A percentile compares a stretch with the other conserved stretches of the same genome.
phyloP scores from a whole-genome alignment of 2,113 vertebrate species.

The human (Homo sapiens) region GRCh38 chr12:278501-279000 shows the following conservation, averaged over 20 bases:
- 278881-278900: background rate
- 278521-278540: background rate
- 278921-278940: background rate
- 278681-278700: background rate
- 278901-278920: background rate
- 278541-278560: background rate
- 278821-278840: background rate
- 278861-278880: background rate
- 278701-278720: background rate
- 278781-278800: background rate
- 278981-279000: background rate
- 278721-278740: background rate
- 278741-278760: background rate
- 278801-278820: background rate
- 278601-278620: background rate
- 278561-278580: background rate
- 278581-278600: background rate
- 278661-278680: background rate
- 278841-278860: background rate
- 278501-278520: background rate
- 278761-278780: background rate
- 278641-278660: background rate
- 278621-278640: background rate
- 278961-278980: background rate
- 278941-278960: background rate